Conservation (phyloP, 2,113 vertebrate genomes). For the Corythornis madagascariensis region DNA sequence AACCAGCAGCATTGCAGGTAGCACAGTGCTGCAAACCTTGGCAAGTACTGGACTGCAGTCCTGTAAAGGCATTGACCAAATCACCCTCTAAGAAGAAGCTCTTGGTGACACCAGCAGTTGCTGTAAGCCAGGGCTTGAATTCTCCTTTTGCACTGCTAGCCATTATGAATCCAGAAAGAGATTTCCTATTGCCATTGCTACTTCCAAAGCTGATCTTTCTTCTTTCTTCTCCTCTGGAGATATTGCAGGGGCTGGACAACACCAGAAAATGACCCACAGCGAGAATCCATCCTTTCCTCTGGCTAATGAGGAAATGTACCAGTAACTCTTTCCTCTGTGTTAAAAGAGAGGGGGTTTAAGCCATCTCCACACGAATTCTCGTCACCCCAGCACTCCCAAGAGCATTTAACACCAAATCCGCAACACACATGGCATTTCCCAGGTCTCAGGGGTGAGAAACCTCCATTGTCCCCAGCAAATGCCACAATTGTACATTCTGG, state of each 20-base stretch:
- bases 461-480: slow-evolving; percentile 36
- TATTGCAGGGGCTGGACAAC: neutral
- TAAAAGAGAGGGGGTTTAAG: slow-evolving; percentile 14
- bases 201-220: neutral
- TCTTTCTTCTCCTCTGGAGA: neutral
- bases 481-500: slow-evolving; percentile 27
- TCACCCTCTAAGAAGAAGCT: neutral
- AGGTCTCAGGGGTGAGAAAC: slow-evolving; percentile 30
- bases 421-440: neutral
- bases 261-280: neutral
- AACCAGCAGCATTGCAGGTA: neutral
- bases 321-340: neutral
- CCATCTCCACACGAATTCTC: neutral
- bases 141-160: neutral
- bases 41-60: neutral
- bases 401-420: slow-evolving; percentile 32
- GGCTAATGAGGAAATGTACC: neutral
- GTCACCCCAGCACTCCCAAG: neutral
- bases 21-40: neutral
- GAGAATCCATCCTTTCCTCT: neutral
- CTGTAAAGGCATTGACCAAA: neutral
- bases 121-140: neutral
- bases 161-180: neutral
- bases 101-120: neutral
- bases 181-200: neutral